These are phyloP conservation scores for Porites evermanni DNA, from an alignment of 92 coral and sea anemone genomes.

Conservation along the genomic window DNA sequence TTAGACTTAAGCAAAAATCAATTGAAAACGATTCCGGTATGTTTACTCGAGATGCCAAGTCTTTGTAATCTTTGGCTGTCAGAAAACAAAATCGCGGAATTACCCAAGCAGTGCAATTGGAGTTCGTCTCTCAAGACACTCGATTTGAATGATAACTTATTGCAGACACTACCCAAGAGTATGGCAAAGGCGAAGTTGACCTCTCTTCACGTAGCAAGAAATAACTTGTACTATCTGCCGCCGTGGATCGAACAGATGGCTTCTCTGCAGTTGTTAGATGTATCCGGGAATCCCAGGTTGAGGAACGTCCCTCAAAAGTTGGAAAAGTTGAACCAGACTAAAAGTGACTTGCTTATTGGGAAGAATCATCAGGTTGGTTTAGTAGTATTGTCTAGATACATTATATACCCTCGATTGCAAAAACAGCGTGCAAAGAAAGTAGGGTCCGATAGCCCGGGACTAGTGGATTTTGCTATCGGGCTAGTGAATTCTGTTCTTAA, in stretches of 20 bases:
- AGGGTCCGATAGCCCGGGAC: no score
- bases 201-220: slow-evolving; percentile 79
- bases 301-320: slow-evolving; percentile 79
- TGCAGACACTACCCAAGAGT: slow-evolving; percentile 73
- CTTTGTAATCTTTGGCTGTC: slow-evolving; percentile 77
- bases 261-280: slow-evolving; percentile 75
- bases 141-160: slow-evolving; percentile 72
- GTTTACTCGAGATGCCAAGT: slow-evolving; percentile 77
- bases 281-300: slow-evolving; percentile 85
- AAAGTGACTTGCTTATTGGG: slow-evolving; percentile 65
- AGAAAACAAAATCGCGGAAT: slow-evolving; percentile 75
- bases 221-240: slow-evolving; percentile 86
- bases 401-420: neutral
- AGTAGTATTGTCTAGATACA: neutral
- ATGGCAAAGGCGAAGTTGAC: slow-evolving; percentile 75
- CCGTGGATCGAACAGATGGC: slow-evolving; percentile 77
- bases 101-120: slow-evolving; percentile 83
- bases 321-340: slow-evolving; percentile 75
- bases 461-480: no score
- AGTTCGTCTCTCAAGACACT: slow-evolving; percentile 76
- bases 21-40: slow-evolving; percentile 69
- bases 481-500: no score
- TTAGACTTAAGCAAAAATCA: slow-evolving; percentile 85
- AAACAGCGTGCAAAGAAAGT: no score
- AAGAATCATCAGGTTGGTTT: slow-evolving; percentile 87